Evolutionary conservation across 2,888 invertebrate genomes (phyloP), one percentile per base, ranked within the genome.

Genomic region (Marronus borbonicus): DNA sequence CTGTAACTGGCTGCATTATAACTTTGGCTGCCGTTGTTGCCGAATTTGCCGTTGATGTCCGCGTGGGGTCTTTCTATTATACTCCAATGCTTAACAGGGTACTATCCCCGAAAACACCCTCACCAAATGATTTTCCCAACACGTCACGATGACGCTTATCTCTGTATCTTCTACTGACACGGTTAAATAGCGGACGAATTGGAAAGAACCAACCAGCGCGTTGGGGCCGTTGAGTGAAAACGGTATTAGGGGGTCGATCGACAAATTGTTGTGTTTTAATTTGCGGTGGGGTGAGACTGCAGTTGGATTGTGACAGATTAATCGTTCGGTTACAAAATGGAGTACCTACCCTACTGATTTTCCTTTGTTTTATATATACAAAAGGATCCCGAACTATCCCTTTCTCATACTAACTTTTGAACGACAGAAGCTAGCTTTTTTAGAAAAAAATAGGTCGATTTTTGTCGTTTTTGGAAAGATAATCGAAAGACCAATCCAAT

Each of bases 1-100:
- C 49, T 79, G 69, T 81, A 81, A 82, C 82, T 82, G 80, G 82
- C 81, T 81, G 81, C 81, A 81, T 78, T 80, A 81, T 60, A 74
- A 60, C 55, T 60, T 74, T 24, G 72, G 72, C 44, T 24, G 50
- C 68, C 14, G 65, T 65, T 50, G 80, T 80, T 80, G 80, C 80
- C 76, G 80, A 79, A 62, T 74, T 74, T 14, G 44, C 72, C 60
- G 60, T 72, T 77, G 24, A 24, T 24, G 78, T 68, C 72, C 78
- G 58, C 60, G 79, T 77, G 81, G 79, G 76, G 72, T 76, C 79
- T 39, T 44, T 60, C 55, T 39, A 72, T 60, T 39, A 44, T 39
- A 72, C 39, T 44, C 77, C 77, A 80, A 80, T 76, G 52, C 75
- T 66, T 66, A 68, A 44, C 69, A 24, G 55, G 36, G 36, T 8